These are phyloP conservation scores for Eira barbara DNA, from an alignment of 2,113 vertebrate species.

Conservation along the genomic window DNA sequence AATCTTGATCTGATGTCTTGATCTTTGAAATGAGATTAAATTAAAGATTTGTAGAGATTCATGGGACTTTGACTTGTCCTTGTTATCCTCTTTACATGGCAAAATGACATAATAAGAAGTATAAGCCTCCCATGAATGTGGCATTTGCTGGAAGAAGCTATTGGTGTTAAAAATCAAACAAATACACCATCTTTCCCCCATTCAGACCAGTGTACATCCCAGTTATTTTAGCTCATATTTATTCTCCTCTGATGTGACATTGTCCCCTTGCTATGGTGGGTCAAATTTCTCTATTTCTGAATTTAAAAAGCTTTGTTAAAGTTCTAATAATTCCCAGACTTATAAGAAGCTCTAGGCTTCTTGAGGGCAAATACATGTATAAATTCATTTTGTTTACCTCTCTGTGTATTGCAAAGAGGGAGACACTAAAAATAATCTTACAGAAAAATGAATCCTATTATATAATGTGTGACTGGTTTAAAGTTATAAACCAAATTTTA, in stretches of 20 bases:
- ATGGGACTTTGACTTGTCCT: background rate
- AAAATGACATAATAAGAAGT: slow-evolving; percentile 42
- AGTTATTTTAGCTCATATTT: background rate
- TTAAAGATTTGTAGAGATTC: slow-evolving; percentile 35
- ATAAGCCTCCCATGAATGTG: background rate
- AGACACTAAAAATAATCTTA: background rate
- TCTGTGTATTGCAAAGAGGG: background rate
- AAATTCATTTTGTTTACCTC: background rate
- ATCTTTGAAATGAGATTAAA: slow-evolving; percentile 36
- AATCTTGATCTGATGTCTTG: slow-evolving; percentile 13
- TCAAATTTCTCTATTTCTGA: slow-evolving; percentile 14
- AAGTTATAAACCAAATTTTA: background rate
- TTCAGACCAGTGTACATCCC: background rate
- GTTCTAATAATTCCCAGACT: background rate
- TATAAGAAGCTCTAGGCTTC: background rate
- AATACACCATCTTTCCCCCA: background rate
- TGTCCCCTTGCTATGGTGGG: background rate
- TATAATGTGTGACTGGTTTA: background rate
- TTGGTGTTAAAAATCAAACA: slow-evolving; percentile 36
- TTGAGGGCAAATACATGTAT: background rate
- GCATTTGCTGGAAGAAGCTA: slow-evolving; percentile 13
- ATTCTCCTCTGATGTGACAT: background rate
- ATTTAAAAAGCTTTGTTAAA: background rate
- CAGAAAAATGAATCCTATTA: background rate
- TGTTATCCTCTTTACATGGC: slow-evolving; percentile 6